Evolutionary conservation across 1,140 invertebrate species (phyloP).

Genomic region (Ganaspis sp.): DNA sequence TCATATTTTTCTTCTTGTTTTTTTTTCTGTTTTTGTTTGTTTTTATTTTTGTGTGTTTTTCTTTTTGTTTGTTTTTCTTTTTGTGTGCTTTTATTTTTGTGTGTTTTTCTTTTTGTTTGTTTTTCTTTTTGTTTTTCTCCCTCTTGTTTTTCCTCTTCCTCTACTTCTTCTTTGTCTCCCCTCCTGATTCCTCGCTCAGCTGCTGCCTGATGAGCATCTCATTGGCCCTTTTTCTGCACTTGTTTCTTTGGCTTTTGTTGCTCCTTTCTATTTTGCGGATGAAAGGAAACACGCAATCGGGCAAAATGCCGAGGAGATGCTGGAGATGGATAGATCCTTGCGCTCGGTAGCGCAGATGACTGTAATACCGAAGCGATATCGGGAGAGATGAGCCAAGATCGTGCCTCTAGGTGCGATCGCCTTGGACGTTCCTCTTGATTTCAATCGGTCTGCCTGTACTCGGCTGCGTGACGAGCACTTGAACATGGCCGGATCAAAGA

Average conservation of each 20-base stretch:
- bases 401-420: constrained; percentile 30
- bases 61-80: too few species aligned
- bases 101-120: too few species aligned
- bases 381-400: constrained; percentile 30
- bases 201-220: neutral
- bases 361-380: constrained; percentile 39
- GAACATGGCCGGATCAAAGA: neutral
- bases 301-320: constrained; percentile 8
- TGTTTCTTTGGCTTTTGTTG: neutral
- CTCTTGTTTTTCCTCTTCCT: too few species aligned
- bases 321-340: constrained; percentile 15
- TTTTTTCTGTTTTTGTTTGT: too few species aligned
- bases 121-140: too few species aligned
- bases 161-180: constrained; percentile 30
- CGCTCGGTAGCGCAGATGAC: constrained; percentile 36
- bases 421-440: constrained; percentile 3
- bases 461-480: constrained; percentile 1
- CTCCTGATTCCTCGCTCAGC: constrained; percentile 2
- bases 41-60: too few species aligned
- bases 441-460: neutral
- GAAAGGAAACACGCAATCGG: constrained; percentile 28
- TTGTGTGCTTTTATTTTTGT: too few species aligned
- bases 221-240: neutral
- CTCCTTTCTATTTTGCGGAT: constrained; percentile 11
- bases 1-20: too few species aligned